phyloP scores from a whole-genome alignment of 2,113 vertebrate genomes.

The Machaerirhynchus nigripectus region DNA sequence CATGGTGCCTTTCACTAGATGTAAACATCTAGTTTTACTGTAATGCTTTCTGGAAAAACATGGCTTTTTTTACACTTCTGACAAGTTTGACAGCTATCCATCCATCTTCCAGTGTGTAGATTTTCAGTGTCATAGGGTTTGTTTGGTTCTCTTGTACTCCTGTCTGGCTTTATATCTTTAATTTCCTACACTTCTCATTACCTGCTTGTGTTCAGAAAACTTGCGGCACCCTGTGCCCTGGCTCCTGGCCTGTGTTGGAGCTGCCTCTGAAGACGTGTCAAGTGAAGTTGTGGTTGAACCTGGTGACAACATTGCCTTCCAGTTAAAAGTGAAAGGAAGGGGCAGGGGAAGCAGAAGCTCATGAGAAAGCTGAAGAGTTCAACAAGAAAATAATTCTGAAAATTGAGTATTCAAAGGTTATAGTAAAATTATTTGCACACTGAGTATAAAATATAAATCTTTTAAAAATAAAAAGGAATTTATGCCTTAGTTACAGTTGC shows the following conservation, averaged over 20 bases:
- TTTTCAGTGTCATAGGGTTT: background rate
- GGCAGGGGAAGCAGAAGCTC: rapidly evolving
- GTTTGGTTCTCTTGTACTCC: background rate
- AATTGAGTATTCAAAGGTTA: background rate
- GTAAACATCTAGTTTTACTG: background rate
- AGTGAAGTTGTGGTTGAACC: background rate
- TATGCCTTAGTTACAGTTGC: background rate
- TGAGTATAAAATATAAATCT: background rate
- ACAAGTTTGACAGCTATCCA: background rate
- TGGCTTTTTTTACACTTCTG: background rate
- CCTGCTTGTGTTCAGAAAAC: background rate
- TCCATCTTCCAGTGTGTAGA: background rate
- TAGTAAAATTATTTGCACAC: background rate
- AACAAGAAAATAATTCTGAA: background rate
- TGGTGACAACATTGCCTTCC: background rate
- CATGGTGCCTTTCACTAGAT: background rate
- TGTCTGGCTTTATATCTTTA: background rate
- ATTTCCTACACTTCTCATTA: background rate
- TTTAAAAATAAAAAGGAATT: background rate
- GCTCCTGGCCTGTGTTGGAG: background rate
- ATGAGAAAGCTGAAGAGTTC: background rate
- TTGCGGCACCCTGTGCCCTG: background rate
- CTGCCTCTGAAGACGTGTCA: background rate
- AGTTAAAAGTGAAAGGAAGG: background rate
- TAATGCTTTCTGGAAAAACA: background rate